phyloP scores from a whole-genome alignment of 2,113 vertebrate genomes.

The Ochotona curzoniae region DNA sequence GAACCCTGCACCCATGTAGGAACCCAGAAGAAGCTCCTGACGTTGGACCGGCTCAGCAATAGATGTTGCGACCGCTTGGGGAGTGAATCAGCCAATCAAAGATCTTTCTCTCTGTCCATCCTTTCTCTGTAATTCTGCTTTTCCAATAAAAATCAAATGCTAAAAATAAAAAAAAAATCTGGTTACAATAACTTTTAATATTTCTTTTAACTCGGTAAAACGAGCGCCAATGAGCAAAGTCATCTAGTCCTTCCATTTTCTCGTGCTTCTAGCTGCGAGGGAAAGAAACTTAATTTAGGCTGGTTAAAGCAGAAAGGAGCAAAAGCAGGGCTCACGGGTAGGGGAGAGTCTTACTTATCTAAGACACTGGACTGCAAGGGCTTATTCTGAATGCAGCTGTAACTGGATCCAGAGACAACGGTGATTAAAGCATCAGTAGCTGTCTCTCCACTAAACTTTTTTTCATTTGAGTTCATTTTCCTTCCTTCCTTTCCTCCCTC shows the following conservation, averaged over 20 bases:
- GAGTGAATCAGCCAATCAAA: no score
- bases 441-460: neutral
- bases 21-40: no score
- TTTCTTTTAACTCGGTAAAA: conserved; percentile 16
- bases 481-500: neutral
- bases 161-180: neutral
- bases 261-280: neutral
- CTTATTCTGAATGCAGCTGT: neutral
- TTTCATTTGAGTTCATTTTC: neutral
- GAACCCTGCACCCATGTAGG: no score
- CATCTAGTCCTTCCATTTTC: conserved; percentile 5
- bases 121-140: no score
- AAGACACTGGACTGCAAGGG: neutral
- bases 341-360: neutral
- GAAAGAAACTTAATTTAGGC: neutral
- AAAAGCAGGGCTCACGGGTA: neutral
- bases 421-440: neutral
- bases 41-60: no score
- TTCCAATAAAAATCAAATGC: no score
- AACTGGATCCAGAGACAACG: neutral
- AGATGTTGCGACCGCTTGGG: no score
- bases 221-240: neutral
- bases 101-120: no score
- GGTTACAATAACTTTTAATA: neutral
- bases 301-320: neutral